Conservation (phyloP, 2,888 invertebrate species). For the Drosophila nr. perissopoda region DNA sequence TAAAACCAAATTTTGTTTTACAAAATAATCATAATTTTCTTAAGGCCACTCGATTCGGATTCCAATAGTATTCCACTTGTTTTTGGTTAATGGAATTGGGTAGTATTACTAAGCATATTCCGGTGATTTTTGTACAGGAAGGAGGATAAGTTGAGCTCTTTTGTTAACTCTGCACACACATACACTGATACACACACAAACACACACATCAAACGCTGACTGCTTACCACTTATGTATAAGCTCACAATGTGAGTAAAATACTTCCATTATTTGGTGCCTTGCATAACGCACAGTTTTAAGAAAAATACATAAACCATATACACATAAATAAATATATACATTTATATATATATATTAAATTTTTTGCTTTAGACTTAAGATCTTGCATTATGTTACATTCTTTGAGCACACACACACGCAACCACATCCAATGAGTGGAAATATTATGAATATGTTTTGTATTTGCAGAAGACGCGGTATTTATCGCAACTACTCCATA, state of each 20-base stretch:
- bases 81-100: not conserved
- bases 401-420: conserved; percentile 15
- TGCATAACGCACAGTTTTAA: conserved; percentile 40
- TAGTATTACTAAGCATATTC: conserved; percentile 1
- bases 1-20: not conserved
- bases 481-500: conserved; percentile 82
- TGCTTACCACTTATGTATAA: conserved; percentile 16
- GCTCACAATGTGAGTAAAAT: conserved; percentile 11
- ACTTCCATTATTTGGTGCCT: conserved; percentile 49
- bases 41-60: not conserved
- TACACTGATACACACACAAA: not conserved
- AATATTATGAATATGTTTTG: conserved; percentile 43
- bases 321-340: conserved; percentile 26
- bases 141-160: conserved; percentile 3
- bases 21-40: not conserved
- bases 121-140: conserved; percentile 10
- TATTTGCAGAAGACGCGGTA: conserved; percentile 83
- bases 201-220: conserved; percentile 16
- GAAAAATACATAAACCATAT: conserved; percentile 40
- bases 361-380: conserved; percentile 38
- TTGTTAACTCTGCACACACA: conserved; percentile 1
- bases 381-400: conserved; percentile 32
- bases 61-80: not conserved
- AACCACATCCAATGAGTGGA: conserved; percentile 7
- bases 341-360: conserved; percentile 6